Evolutionary conservation across 1,140 invertebrate species (phyloP).

Genomic region (Drosophila virilis): DNA sequence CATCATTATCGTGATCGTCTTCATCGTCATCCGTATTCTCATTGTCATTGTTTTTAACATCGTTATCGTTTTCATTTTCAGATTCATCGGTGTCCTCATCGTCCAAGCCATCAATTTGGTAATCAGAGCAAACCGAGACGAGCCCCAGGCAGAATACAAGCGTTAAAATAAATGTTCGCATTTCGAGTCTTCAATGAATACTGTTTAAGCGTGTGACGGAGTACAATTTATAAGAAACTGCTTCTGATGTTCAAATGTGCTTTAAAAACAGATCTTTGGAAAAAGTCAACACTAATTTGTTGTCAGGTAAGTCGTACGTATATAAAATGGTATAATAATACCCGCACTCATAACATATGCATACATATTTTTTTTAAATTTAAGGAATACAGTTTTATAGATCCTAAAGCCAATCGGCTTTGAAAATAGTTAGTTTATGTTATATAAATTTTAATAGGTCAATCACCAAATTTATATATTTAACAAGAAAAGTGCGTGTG

Average conservation of each 20-base stretch:
- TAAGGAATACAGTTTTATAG: no score
- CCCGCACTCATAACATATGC: no score
- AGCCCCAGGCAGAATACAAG: conserved; percentile 26
- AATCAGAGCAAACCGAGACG: neutral
- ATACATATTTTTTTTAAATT: no score
- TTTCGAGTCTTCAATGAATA: conserved; percentile 40
- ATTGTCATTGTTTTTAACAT: neutral
- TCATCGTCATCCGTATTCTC: neutral
- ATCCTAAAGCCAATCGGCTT: neutral
- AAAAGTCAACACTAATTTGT: no score
- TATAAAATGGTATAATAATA: no score
- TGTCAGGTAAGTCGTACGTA: no score
- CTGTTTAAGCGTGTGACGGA: conserved; percentile 19
- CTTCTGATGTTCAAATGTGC: no score
- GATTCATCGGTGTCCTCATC: neutral
- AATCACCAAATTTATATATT: conserved; percentile 3
- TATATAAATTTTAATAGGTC: neutral
- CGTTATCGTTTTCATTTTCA: no score
- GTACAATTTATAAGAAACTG: conserved; percentile 8
- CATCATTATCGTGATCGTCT: conserved; percentile 12
- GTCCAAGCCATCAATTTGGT: neutral
- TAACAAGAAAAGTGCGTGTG: neutral
- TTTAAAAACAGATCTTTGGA: no score
- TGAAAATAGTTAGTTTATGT: neutral
- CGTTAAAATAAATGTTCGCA: conserved; percentile 35